Percentiles rank a stretch among this genome's conserved stretches.
phyloP scores from a whole-genome alignment of 2,888 invertebrate species.

The Pedicia rivosa region DNA sequence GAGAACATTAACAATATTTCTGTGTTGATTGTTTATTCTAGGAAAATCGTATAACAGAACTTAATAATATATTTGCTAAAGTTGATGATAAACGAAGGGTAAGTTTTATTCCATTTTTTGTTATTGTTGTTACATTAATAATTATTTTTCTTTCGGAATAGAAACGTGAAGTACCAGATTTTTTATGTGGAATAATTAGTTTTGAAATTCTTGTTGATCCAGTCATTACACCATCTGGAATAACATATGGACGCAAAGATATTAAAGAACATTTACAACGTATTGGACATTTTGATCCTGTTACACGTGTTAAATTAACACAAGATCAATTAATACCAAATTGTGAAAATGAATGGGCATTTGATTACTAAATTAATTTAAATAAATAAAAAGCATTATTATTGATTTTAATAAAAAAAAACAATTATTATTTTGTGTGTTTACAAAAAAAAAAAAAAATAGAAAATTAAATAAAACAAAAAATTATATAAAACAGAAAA shows the following conservation, averaged over 20 bases:
- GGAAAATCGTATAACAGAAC: constrained; percentile 57
- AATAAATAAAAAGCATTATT: constrained; percentile 1
- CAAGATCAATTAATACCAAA: constrained; percentile 96
- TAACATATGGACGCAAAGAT: constrained; percentile 96
- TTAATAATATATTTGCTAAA: constrained; percentile 83
- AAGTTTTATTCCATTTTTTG: constrained; percentile 23
- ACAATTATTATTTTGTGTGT: no score
- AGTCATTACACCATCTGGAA: constrained; percentile 97
- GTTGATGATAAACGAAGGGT: constrained; percentile 86
- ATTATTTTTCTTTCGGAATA: no score
- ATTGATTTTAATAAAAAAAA: background rate
- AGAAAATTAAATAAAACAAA: no score
- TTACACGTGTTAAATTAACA: constrained; percentile 87
- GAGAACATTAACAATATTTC: no score
- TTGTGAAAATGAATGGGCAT: constrained; percentile 95
- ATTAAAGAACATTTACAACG: constrained; percentile 96
- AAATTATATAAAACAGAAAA: no score
- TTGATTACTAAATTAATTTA: constrained; percentile 55
- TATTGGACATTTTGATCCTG: constrained; percentile 98
- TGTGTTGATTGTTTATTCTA: constrained; percentile 33
- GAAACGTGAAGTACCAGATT: constrained; percentile 98
- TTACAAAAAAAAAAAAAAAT: no score
- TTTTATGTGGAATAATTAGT: constrained; percentile 96
- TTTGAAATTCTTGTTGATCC: constrained; percentile 97
- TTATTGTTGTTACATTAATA: constrained; percentile 1